Base-by-base conservation (phyloP, 2,888 invertebrate species). In the Synanthedon tipuliformis region DNA sequence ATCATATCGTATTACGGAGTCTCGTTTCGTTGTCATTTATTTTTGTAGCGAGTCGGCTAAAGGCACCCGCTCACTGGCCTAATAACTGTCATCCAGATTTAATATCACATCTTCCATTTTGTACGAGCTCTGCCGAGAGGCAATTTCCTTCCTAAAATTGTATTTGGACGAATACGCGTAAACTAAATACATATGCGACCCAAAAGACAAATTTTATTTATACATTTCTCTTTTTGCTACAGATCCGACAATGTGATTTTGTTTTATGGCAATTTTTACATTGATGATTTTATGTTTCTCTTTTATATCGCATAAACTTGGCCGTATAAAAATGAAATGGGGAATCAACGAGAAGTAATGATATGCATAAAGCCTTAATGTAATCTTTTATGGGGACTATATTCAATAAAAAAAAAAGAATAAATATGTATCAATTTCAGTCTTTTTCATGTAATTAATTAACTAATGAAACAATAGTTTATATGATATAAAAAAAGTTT, bases 61-160 rank as follows among this genome's bases (percentile, higher is more conserved):
- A 15, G 53, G 69, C 63, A 73, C 70, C 48, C 48, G 18, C 61
- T 68, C 74, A 69, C 66, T 61, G 60, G 74, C 75, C 78, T 85
- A 81, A 85, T 84, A 83, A 81, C 83, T 84, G 85, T 81, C 85
- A 82, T 78, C 75, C 75, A 78, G 81, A 84, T 84, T 86, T 86
- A 82, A 86, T 86, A 84, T 85, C 77, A 73, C 75, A 78, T 81
- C 78, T 82, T 68, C 75, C 78, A 78, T 81, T 81, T 80, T 77
- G 79, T 79, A 76, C 71, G 78, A 75, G 68, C 73, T 69, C 71
- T 66, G 73, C 73, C 67, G 70, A 68, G 71, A 81, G 78, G 79
- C 84, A 85, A 86, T 85, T 83, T 82, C 81, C 83, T 78, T 80
- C 72, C 75, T 77, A 76, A 85, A 83, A 85, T 85, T 84, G 78